Evolutionary conservation across 2,797 vertebrate species (phyloP), one percentile per base, ranked within the genome.

Genomic region (Pipistrellus kuhlii): DNA sequence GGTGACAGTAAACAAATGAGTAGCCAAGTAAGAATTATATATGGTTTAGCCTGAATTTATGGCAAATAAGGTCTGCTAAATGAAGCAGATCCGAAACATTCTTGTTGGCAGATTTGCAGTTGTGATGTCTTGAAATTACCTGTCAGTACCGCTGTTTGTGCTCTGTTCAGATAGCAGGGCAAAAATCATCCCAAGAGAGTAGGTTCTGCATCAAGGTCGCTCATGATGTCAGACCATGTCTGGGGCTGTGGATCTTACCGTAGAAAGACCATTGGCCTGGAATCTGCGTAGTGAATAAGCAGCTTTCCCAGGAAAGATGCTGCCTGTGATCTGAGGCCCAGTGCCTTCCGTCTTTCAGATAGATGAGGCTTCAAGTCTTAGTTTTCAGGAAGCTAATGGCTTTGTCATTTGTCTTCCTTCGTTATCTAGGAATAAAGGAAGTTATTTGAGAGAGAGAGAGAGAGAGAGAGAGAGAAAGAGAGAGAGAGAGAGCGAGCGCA

Each of bases 1-100:
- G 81, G 77, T 66, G 44, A 78, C 57, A 82, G 48, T 64, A 87
- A 95, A 87, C 38, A 95, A 76, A 41, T 66, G 73, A 95, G 35
- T 51, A 87, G 72, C 25, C 69, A 69, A 57, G 35, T 76, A 78
- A 82, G 51, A 78, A 78, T 92, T 90, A 90, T 55, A 41, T 76
- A 32, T 32, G n/a, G 51, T 48, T 78, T 88, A 76, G 32, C 51
- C 35, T 59, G n/a, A 59, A 78, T 88, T 88, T 90, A 85, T 69
- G 46, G 35, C 41, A 72, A 93, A 55, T 35, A 82, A 41, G 62
- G 8, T 90, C 75, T 83, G 77, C 25, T 90, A 66, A 85, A 59
- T 59, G 25, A 77, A 71, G 46, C 30, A 69, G 59, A 90, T 41
- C 66, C 15, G 66, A 89, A 92, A 27, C 73, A 75, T 76, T 81